A percentile compares a stretch with the other conserved stretches of the same genome.
Evolutionary conservation across 2,113 vertebrate genomes (phyloP).

Genomic region (Tachysurus vachellii): DNA sequence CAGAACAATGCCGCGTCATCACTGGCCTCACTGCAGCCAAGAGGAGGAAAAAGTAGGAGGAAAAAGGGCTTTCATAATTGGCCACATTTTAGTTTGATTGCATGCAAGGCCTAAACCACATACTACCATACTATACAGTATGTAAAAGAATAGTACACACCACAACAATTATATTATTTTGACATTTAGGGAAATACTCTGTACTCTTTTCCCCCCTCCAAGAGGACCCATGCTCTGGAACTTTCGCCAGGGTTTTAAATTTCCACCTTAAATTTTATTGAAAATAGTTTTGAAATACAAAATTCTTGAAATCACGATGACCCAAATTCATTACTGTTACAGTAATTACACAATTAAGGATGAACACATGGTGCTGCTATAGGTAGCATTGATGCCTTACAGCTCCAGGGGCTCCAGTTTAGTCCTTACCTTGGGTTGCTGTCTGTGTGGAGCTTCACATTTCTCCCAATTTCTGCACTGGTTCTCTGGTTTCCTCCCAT

Average conservation of each 20-base stretch:
- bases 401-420: background rate
- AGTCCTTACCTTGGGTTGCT: background rate
- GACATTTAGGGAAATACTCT: background rate
- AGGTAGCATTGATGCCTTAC: background rate
- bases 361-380: background rate
- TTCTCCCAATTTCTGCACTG: background rate
- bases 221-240: background rate
- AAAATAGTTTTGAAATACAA: background rate
- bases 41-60: background rate
- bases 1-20: conserved; percentile 51
- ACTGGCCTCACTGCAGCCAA: conserved; percentile 34
- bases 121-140: background rate
- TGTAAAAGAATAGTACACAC: background rate
- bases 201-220: background rate
- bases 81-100: conserved; percentile 7
- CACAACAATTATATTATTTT: background rate
- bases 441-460: background rate
- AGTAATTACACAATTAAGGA: background rate
- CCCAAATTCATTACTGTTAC: background rate
- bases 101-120: conserved; percentile 17
- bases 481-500: background rate
- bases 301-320: background rate
- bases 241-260: background rate
- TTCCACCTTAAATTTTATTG: background rate
- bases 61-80: conserved; percentile 14